Base-by-base conservation (phyloP, 2,888 invertebrate species). In the Fissipunctia ypsillon region DNA sequence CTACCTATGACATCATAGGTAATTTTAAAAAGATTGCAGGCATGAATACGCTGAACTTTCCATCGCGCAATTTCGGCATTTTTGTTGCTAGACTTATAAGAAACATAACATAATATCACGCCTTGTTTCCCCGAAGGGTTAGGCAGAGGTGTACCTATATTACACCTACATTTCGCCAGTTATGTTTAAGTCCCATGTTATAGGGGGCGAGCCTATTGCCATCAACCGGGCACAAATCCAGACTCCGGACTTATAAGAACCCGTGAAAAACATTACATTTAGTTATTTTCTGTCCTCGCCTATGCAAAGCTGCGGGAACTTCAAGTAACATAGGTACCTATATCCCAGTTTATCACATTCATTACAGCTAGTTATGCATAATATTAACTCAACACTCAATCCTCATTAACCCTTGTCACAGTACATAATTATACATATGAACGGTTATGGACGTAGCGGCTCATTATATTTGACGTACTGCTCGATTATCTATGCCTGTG, bases 341-440 rank as follows among this genome's bases (percentile, higher is more conserved):
- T 12, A 50, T 43, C 9, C 19, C 14, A 28, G n/a, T 54, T 43
- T 76, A 63, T n/a, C 25, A 28, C 52, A 69, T n/a, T n/a, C 22
- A 60, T 65, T n/a, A 38, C 6, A 65, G 41, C 50, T 77, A 61
- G 65, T 61, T 78, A 77, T 56, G 28, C 60, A 50, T 50, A 77
- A 50, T 50, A 77, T 78, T 78, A 78, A 65, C 19, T 5, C 3
- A 59, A 48, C 71, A 71, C 48, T 77, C 71, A 43, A 61, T 71
- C 65, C 54, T 78, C 65, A 71, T 78, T 78, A 78, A 35, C 71
- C n/a, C 65, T 1, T 54, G 77, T 56, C 78, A 60, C 14, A 54
- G 22, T 35, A n/a, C n/a, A n/a, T n/a, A n/a, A n/a, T n/a, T n/a
- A n/a, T n/a, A n/a, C n/a, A 56, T 69, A 78, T 60, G 9, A 71